phyloP scores from a whole-genome alignment of 2,797 vertebrate species.

The Clamator glandarius region DNA sequence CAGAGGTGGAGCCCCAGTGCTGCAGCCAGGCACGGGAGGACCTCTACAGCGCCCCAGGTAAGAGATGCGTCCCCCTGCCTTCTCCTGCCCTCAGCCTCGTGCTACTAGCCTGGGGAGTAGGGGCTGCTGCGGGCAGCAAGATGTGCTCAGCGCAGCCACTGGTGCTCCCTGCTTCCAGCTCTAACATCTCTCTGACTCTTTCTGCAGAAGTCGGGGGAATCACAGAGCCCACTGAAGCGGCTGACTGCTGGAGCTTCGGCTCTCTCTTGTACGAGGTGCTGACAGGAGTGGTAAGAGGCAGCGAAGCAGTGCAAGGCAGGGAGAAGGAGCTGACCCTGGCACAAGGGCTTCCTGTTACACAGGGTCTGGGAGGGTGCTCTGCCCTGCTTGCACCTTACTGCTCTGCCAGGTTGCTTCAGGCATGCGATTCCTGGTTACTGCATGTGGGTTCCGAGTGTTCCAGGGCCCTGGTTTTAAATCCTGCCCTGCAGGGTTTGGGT shows the following conservation, averaged over 20 bases:
- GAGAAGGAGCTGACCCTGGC: not conserved
- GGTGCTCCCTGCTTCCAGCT: not conserved
- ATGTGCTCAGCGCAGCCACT: not conserved
- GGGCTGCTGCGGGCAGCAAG: not conserved
- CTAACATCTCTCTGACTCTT: not conserved
- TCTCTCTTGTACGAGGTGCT: constrained; percentile 93
- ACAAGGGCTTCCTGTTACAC: not conserved
- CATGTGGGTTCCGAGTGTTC: not conserved
- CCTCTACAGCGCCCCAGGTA: constrained; percentile 97
- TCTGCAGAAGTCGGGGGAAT: constrained; percentile 92
- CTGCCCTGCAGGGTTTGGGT: not conserved
- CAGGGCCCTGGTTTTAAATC: not conserved
- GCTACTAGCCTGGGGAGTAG: fast-evolving
- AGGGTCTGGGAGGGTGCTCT: not conserved
- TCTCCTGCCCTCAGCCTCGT: not conserved
- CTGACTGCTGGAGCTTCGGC: constrained; percentile 99
- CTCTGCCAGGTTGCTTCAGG: not conserved
- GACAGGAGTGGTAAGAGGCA: constrained; percentile 88
- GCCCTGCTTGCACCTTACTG: not conserved
- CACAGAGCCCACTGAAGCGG: constrained; percentile 87
- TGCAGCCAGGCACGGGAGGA: constrained; percentile 85
- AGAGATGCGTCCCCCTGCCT: not conserved
- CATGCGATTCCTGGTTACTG: not conserved
- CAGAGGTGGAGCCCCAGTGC: constrained; percentile 91
- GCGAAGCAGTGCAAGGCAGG: not conserved